Conservation (phyloP, 2,797 vertebrate genomes). For the Pangasius sanitwongsei region DNA sequence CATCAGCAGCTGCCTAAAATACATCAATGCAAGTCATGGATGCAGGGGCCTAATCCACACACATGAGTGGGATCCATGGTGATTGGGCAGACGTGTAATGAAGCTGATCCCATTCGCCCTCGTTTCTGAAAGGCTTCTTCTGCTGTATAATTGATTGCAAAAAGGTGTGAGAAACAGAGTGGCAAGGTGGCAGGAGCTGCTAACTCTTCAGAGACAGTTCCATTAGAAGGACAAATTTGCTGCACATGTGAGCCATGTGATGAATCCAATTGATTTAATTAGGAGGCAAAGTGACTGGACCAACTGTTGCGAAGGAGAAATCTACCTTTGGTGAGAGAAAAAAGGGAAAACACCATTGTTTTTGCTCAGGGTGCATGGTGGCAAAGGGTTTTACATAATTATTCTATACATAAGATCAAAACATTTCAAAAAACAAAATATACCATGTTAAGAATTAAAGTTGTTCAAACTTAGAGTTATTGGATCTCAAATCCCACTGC, state of each 20-base stretch:
- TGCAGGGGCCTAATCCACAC: background rate
- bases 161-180: constrained; percentile 49
- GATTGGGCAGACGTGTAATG: constrained; percentile 35
- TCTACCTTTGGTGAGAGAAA: constrained; percentile 29
- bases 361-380: constrained; percentile 9
- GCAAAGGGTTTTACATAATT: constrained; percentile 26
- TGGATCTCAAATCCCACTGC: background rate
- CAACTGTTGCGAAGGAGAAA: constrained; percentile 12
- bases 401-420: background rate
- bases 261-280: constrained; percentile 55
- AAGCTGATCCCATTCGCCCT: constrained; percentile 29
- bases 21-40: constrained; percentile 23
- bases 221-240: constrained; percentile 34
- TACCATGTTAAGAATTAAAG: background rate
- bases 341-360: background rate
- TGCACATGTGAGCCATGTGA: constrained; percentile 35
- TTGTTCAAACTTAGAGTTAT: background rate
- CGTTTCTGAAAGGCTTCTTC: constrained; percentile 37
- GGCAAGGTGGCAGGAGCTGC: constrained; percentile 35
- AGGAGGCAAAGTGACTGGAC: constrained; percentile 16
- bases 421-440: background rate
- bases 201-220: constrained; percentile 42
- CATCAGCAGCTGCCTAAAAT: constrained; percentile 22
- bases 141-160: constrained; percentile 55
- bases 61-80: constrained; percentile 34